phyloP scores from a whole-genome alignment of 2,113 vertebrate genomes.

The Hippoglossus stenolepis region DNA sequence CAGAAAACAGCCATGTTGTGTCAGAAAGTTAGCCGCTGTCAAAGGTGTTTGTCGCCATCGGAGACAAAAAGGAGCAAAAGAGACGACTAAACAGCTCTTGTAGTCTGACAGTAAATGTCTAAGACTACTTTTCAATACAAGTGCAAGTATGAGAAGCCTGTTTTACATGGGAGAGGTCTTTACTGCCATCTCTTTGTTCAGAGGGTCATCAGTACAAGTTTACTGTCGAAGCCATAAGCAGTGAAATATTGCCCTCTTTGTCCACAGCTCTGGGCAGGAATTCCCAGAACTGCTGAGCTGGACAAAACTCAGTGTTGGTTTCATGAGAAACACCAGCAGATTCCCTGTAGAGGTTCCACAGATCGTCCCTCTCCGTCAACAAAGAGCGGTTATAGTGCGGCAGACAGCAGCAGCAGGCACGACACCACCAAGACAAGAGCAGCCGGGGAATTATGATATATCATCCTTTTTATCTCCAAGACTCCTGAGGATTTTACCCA shows the following conservation, averaged over 20 bases:
- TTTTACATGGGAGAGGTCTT: constrained; percentile 4
- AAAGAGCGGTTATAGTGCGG: constrained; percentile 43
- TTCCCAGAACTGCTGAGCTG: constrained; percentile 56
- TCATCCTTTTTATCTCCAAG: constrained; percentile 21
- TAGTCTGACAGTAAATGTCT: constrained; percentile 3
- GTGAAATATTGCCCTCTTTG: constrained; percentile 40
- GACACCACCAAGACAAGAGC: constrained; percentile 20
- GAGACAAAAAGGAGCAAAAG: neutral
- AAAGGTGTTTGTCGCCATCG: constrained; percentile 24
- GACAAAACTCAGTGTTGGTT: constrained; percentile 35
- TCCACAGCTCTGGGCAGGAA: constrained; percentile 42
- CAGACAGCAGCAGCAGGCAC: constrained; percentile 37
- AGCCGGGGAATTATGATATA: constrained; percentile 12
- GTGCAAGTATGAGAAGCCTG: neutral
- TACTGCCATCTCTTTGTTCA: constrained; percentile 5
- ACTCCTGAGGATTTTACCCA: constrained; percentile 15
- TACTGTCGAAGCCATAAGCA: constrained; percentile 1
- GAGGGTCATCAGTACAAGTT: constrained; percentile 18
- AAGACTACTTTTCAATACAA: neutral
- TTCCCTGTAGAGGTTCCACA: constrained; percentile 38
- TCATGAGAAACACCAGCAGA: constrained; percentile 48
- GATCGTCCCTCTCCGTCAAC: constrained; percentile 41
- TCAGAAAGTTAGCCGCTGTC: constrained; percentile 59
- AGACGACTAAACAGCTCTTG: neutral
- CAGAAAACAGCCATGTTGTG: constrained; percentile 53